Percentiles rank a stretch among this genome's conserved stretches.
Conservation (phyloP, 2,888 invertebrate species). For the Rhagophthalmus giganteus region DNA sequence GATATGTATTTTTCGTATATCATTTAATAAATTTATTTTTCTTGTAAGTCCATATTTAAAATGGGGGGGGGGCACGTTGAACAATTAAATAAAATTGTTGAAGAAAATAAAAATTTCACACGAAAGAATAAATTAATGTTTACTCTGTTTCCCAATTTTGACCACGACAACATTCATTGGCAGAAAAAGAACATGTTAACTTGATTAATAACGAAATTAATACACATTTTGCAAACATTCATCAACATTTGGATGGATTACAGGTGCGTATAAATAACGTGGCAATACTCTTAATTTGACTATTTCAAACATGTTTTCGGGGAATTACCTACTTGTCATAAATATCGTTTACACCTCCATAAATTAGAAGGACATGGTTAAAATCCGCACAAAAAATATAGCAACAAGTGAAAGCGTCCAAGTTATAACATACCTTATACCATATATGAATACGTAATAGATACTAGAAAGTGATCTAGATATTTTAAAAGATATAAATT, state of each 20-base stretch:
- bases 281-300: background rate
- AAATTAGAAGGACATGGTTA: constrained; percentile 1
- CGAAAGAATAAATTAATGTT: background rate
- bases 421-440: constrained; percentile 33
- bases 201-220: too few relatives aligned
- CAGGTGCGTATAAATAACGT: background rate
- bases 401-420: constrained; percentile 36
- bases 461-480: constrained; percentile 43
- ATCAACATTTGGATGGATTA: too few relatives aligned
- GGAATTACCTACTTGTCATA: background rate
- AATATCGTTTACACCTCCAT: background rate
- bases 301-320: background rate
- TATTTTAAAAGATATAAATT: constrained; percentile 37
- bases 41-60: too few relatives aligned
- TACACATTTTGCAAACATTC: too few relatives aligned
- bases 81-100: too few relatives aligned
- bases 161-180: background rate
- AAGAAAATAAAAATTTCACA: background rate
- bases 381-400: constrained; percentile 21
- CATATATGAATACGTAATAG: constrained; percentile 41
- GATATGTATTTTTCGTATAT: background rate
- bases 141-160: background rate
- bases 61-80: too few relatives aligned
- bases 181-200: too few relatives aligned
- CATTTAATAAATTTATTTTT: background rate